A percentile compares a stretch with the other conserved stretches of the same genome.
phyloP scores from a whole-genome alignment of 2,113 vertebrate genomes.

The Empidonax alnorum region DNA sequence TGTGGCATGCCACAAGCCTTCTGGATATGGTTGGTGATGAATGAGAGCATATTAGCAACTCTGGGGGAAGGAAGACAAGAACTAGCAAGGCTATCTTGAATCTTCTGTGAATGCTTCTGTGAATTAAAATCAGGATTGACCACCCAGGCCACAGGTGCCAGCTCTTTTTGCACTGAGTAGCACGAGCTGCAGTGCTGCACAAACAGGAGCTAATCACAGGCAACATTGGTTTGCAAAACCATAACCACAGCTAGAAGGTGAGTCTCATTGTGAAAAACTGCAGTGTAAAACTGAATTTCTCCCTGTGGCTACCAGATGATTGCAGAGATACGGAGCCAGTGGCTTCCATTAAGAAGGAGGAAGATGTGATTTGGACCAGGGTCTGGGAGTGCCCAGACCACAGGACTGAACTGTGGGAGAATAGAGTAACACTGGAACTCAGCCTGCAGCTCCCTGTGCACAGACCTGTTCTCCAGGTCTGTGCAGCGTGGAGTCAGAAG shows the following conservation, averaged over 20 bases:
- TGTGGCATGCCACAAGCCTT: not conserved
- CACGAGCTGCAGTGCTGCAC: conserved; percentile 20
- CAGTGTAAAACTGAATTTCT: not conserved
- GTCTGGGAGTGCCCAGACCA: not conserved
- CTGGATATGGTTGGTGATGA: not conserved
- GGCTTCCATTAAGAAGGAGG: not conserved
- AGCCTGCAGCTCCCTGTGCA: not conserved
- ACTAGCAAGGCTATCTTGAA: not conserved
- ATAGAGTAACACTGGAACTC: accelerated
- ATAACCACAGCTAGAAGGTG: conserved; percentile 43
- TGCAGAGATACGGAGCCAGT: not conserved
- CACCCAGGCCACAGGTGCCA: not conserved
- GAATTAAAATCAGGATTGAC: not conserved
- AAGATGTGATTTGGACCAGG: not conserved
- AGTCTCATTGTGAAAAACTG: conserved; percentile 48
- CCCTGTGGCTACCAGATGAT: not conserved
- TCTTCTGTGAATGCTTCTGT: not conserved
- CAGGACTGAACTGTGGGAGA: not conserved
- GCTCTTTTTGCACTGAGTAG: not conserved
- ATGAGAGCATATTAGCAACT: not conserved
- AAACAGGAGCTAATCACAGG: conserved; percentile 5
- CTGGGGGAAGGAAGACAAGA: not conserved
- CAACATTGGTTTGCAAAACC: conserved; percentile 35
- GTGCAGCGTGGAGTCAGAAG: accelerated
- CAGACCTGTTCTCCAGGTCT: not conserved